Conservation (phyloP, 2,888 invertebrate species). For the Parnassius glacialis region DNA sequence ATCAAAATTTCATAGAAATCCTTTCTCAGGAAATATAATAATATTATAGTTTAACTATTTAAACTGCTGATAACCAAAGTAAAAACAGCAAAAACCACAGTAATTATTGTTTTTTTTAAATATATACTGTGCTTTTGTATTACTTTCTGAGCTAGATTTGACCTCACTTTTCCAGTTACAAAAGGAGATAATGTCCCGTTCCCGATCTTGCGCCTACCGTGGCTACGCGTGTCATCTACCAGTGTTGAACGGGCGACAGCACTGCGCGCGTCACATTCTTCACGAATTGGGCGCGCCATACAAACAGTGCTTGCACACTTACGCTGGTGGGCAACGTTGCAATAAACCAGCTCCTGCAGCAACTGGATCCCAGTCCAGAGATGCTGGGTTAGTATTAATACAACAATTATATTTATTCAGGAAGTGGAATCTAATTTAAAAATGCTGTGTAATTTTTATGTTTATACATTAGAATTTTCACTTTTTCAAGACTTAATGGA, state of each 20-base stretch:
- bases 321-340: constrained; percentile 86
- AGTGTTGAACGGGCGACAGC: constrained; percentile 86
- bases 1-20: too few species aligned
- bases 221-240: constrained; percentile 85
- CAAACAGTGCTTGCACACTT: constrained; percentile 87
- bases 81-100: too few species aligned
- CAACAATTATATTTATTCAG: too few species aligned
- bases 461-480: too few species aligned
- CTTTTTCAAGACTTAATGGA: too few species aligned
- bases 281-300: constrained; percentile 91
- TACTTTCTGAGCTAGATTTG: neutral
- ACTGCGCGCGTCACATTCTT: constrained; percentile 91
- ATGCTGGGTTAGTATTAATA: constrained; percentile 14
- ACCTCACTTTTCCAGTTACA: constrained; percentile 70
- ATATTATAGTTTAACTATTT: too few species aligned
- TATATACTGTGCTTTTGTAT: too few species aligned
- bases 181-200: constrained; percentile 82
- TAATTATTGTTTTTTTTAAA: too few species aligned
- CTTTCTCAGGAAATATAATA: too few species aligned
- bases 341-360: constrained; percentile 84
- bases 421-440: too few species aligned
- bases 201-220: constrained; percentile 82
- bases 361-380: constrained; percentile 37
- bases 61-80: too few species aligned
- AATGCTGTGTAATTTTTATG: too few species aligned